Base-by-base conservation (phyloP, 2,113 vertebrate genomes). In the Coreoperca whiteheadi region DNA sequence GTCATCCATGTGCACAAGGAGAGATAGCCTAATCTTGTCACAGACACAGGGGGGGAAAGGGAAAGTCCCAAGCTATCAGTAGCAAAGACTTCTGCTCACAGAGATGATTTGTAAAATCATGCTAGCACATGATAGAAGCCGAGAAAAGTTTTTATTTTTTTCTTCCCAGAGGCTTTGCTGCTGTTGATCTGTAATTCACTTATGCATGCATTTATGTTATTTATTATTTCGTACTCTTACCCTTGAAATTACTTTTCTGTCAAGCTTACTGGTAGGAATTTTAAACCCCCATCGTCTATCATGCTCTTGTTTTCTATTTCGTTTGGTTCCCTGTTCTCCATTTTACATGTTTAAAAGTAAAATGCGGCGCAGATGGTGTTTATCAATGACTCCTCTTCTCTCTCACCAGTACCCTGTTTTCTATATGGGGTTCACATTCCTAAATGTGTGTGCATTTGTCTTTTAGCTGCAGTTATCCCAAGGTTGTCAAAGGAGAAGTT, bases 21-120 rank as follows among this genome's bases (percentile, higher is more conserved):
- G 92, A 94, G 95, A 94, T 94, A 94, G 88, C 83, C 87, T 94
- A 93, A 94, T 93, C 94, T 94, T 88, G 85, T 90, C 90, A 90
- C 84, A 86, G 90, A 90, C 87, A 75, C 81, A 16, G 66, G 61
- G 63, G 67, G 32, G 30, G 20, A 32, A 41, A 81, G 60, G 43
- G 60, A 74, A 78, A 74, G 82, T 89, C 61, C 56, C 34, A 28
- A 86, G 79, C 86, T 78, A 88, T 82, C 71, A 79, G 76, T 70
- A 25, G 86, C 70, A 86, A 87, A 90, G 79, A 81, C 83, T 83
- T 74, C 50, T 81, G 79, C 82, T 88, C 68, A 53, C 30, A 53
- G 75, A 90, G 84, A 87, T 83, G 74, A 90, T 89, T 90, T 89
- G 89, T 80, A 74, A 88, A 91, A 80, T 78, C 73, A 89, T 25